These are phyloP conservation scores for Tauraco erythrolophus DNA, from an alignment of 2,113 vertebrate species.

Conservation along the genomic window DNA sequence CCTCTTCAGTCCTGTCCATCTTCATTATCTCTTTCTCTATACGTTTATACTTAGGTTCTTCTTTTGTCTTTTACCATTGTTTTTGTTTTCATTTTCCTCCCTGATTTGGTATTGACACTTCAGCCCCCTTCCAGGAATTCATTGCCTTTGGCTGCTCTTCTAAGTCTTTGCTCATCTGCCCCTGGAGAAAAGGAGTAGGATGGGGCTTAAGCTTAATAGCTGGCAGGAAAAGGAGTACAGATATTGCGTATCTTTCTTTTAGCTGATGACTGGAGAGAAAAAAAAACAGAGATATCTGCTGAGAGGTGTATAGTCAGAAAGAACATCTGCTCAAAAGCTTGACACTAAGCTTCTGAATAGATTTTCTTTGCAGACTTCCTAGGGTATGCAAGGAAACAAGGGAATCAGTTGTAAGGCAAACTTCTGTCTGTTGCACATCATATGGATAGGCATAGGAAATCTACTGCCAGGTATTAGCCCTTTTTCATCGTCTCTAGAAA, in stretches of 20 bases:
- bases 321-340: conserved; percentile 6
- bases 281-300: not conserved
- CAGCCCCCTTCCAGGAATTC: not conserved
- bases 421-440: not conserved
- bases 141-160: conserved; percentile 12
- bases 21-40: not conserved
- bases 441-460: not conserved
- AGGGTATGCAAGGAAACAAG: not conserved
- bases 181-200: not conserved
- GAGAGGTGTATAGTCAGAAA: not conserved
- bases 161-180: not conserved
- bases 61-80: not conserved
- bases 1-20: not conserved
- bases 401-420: not conserved
- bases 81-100: too few relatives aligned
- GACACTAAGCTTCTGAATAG: conserved; percentile 13
- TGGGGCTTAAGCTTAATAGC: not conserved
- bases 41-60: not conserved
- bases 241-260: conserved; percentile 5
- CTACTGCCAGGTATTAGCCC: not conserved
- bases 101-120: not conserved
- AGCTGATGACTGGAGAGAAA: not conserved
- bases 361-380: not conserved
- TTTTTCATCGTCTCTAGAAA: not conserved
- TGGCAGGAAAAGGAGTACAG: not conserved